Evolutionary conservation across 2,888 invertebrate species (phyloP), one percentile per base, ranked within the genome.

Genomic region (Periphyllus acericola): DNA sequence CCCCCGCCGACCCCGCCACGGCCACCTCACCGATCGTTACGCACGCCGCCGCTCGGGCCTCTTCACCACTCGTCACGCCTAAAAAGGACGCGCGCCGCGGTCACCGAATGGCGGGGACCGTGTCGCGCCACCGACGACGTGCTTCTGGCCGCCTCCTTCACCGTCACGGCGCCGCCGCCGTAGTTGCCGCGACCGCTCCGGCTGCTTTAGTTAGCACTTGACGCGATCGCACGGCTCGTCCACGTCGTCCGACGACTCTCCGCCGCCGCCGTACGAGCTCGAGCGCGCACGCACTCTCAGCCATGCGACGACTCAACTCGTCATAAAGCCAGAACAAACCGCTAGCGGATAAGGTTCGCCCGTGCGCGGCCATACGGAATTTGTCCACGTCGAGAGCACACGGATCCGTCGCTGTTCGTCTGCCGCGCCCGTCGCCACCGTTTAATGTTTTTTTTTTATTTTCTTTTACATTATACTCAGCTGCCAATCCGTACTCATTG

Each of bases 31-130:
- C 46, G 46, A 32, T 34, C 81, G 81, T 66, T 80, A 46, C 71
- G 55, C n/a, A 25, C 83, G n/a, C 32, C 71, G 9, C 71, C 32
- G 29, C 32, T 25, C 60, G 19, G 25, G 29, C 8, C 36, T 29
- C 21, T 25, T 34, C 83, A n/a, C 36, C 60, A 60, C 55, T 60
- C 83, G 83, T 74, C 55, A 71, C 83, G 75, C 83, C 83, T 83
- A 83, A 83, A 83, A 83, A 83, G 75, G 83, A 83, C 83, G 83
- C 52, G 34, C 46, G 29, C 5, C 68, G 29, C 66, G 66, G 25
- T n/a, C 81, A 68, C 8, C n/a, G 52, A 9, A 52, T 17, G 52
- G 82, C 34, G 82, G 82, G 82, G 72, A 34, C 68, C 40, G 21
- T 68, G 81, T 40, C 25, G 68, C 34, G 55, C 29, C 34, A 21